Conservation (phyloP, 1,140 invertebrate species). For the Drosophila athabasca region DNA sequence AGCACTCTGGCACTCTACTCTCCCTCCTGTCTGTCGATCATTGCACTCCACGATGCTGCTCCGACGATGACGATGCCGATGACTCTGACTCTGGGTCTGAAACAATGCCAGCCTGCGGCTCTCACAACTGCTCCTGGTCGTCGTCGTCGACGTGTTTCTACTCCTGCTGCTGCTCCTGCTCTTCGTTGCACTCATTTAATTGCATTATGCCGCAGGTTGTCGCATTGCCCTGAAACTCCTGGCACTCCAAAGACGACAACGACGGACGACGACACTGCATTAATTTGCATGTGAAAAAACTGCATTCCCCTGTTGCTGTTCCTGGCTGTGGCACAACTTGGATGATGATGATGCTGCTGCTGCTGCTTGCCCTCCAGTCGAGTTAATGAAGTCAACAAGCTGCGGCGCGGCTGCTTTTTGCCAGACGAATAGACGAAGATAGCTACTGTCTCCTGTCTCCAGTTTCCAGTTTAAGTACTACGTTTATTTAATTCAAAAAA, state of each 20-base stretch:
- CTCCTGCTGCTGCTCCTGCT: conserved; percentile 33
- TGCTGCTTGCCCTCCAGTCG: conserved; percentile 34
- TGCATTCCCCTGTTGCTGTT: conserved; percentile 30
- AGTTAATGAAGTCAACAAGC: conserved; percentile 79
- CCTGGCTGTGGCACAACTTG: conserved; percentile 6
- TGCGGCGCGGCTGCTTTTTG: conserved; percentile 64
- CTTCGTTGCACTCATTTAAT: conserved; percentile 71
- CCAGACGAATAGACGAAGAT: conserved; percentile 4
- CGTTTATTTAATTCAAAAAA: conserved; percentile 13
- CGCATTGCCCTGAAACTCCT: conserved; percentile 55
- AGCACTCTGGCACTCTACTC: conserved; percentile 10
- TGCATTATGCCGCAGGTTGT: conserved; percentile 81
- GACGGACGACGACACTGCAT: conserved; percentile 58
- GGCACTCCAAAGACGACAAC: conserved; percentile 36
- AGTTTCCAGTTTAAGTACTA: not conserved
- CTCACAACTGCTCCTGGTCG: conserved; percentile 11
- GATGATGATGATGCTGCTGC: conserved; percentile 16
- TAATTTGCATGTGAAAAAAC: conserved; percentile 75
- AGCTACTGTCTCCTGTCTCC: conserved; percentile 6
- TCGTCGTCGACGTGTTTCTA: not conserved
- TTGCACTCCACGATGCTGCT: conserved; percentile 42
- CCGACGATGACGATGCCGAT: not conserved
- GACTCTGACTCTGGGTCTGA: conserved; percentile 14
- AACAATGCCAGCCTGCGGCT: conserved; percentile 36
- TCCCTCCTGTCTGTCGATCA: conserved; percentile 40